These are phyloP conservation scores for Mylabris phalerata DNA, from an alignment of 1,140 invertebrate genomes.

Conservation along the genomic window DNA sequence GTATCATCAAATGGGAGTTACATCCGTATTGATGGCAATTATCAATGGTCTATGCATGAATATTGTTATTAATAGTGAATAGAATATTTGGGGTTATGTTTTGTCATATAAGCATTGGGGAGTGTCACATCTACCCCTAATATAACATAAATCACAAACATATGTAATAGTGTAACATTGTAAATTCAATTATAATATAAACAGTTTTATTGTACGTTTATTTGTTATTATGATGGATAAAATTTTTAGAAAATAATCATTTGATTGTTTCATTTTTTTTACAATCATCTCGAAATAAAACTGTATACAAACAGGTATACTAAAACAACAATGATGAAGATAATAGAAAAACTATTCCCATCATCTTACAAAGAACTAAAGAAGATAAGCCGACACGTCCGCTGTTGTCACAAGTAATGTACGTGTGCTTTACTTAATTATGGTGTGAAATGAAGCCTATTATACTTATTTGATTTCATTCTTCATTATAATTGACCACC, in stretches of 20 bases:
- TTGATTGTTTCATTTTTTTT: too few species aligned
- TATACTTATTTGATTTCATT: slow-evolving; percentile 17
- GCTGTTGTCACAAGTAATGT: slow-evolving; percentile 16
- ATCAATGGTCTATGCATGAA: slow-evolving; percentile 16
- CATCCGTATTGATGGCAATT: slow-evolving; percentile 11
- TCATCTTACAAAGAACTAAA: slow-evolving; percentile 9
- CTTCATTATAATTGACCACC: slow-evolving; percentile 12
- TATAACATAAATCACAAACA: slow-evolving; percentile 10
- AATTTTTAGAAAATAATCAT: too few species aligned
- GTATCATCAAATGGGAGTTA: slow-evolving; percentile 16
- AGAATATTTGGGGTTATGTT: slow-evolving; percentile 10
- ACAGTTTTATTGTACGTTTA: too few species aligned
- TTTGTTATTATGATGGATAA: too few species aligned
- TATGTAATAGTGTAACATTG: slow-evolving; percentile 7
- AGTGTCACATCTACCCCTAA: slow-evolving; percentile 9
- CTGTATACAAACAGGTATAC: slow-evolving; percentile 13
- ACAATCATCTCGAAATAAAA: slow-evolving; percentile 6
- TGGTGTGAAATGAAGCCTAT: slow-evolving; percentile 16
- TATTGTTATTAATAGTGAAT: slow-evolving; percentile 14
- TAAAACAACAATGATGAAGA: slow-evolving; percentile 15
- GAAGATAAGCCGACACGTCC: slow-evolving; percentile 14
- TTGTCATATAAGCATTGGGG: slow-evolving; percentile 13
- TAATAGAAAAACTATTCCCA: slow-evolving; percentile 16
- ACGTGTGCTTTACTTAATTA: slow-evolving; percentile 17
- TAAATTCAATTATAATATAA: slow-evolving; percentile 9